Evolutionary conservation across 2,113 vertebrate genomes (phyloP).

Genomic region (Tiliqua scincoides): DNA sequence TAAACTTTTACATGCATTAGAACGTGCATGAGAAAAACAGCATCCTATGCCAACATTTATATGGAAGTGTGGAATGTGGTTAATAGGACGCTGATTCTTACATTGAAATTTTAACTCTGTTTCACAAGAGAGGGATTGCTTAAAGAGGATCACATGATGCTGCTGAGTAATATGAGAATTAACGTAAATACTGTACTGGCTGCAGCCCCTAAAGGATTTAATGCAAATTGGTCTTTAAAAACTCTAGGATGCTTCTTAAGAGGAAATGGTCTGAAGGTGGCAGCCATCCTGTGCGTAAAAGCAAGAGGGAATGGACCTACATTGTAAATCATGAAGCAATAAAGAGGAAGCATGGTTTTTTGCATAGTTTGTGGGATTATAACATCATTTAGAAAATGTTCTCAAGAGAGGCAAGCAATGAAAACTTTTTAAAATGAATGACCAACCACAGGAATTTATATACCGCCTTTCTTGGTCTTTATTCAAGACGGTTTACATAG

Average conservation of each 20-base stretch:
- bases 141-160: not conserved
- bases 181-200: not conserved
- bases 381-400: not conserved
- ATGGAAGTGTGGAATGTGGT: not conserved
- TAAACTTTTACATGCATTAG: not conserved
- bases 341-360: not conserved
- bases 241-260: not conserved
- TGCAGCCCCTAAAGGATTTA: not conserved
- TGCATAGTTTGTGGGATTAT: not conserved
- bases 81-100: not conserved
- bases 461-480: too few relatives aligned
- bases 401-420: not conserved
- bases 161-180: not conserved
- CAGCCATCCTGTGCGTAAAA: not conserved
- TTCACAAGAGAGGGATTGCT: not conserved
- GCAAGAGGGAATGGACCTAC: not conserved
- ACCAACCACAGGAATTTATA: too few relatives aligned
- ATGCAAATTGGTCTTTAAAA: not conserved
- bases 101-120: too few relatives aligned
- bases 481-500: too few relatives aligned
- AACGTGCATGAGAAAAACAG: not conserved
- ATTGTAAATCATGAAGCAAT: not conserved
- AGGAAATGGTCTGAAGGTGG: not conserved
- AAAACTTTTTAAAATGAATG: too few relatives aligned
- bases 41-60: not conserved